A percentile compares a stretch with the other conserved stretches of the same genome.
phyloP scores from a whole-genome alignment of 2,888 invertebrate species.

The Agrilus mali region DNA sequence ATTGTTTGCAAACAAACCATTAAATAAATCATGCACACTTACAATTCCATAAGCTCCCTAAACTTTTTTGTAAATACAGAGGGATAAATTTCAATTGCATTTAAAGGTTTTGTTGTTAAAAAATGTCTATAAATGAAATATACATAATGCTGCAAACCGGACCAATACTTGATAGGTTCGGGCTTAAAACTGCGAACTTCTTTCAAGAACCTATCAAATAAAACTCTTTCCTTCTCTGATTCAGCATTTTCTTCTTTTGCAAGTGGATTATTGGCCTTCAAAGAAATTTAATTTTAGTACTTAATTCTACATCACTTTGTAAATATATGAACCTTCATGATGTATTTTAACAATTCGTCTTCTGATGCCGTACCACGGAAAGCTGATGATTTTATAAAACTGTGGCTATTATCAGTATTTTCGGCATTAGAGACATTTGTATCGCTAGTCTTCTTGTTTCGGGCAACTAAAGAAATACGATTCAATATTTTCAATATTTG shows the following conservation, averaged over 20 bases:
- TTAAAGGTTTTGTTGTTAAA: constrained; percentile 22
- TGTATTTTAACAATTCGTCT: too few relatives aligned
- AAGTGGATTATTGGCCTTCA: too few relatives aligned
- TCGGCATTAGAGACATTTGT: too few relatives aligned
- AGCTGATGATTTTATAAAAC: too few relatives aligned
- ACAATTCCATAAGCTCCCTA: constrained; percentile 24
- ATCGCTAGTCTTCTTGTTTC: too few relatives aligned
- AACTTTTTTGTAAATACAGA: constrained; percentile 24
- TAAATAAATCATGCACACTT: constrained; percentile 4
- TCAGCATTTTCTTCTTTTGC: constrained; percentile 1
- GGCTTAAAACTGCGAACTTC: constrained; percentile 15
- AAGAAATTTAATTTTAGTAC: too few relatives aligned
- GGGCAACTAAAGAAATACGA: too few relatives aligned
- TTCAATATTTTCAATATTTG: too few relatives aligned
- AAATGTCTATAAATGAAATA: constrained; percentile 28
- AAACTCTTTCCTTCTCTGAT: constrained; percentile 9
- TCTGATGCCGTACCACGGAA: too few relatives aligned
- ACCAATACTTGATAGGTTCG: constrained; percentile 21
- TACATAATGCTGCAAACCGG: constrained; percentile 27
- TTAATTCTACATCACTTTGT: too few relatives aligned
- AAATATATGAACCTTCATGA: too few relatives aligned
- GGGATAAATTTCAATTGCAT: constrained; percentile 22
- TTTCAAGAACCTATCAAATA: constrained; percentile 14
- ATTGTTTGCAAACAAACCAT: neutral
- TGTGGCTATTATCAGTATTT: too few relatives aligned